phyloP scores from a whole-genome alignment of 2,797 vertebrate species.

The Melanotaenia boesemani region DNA sequence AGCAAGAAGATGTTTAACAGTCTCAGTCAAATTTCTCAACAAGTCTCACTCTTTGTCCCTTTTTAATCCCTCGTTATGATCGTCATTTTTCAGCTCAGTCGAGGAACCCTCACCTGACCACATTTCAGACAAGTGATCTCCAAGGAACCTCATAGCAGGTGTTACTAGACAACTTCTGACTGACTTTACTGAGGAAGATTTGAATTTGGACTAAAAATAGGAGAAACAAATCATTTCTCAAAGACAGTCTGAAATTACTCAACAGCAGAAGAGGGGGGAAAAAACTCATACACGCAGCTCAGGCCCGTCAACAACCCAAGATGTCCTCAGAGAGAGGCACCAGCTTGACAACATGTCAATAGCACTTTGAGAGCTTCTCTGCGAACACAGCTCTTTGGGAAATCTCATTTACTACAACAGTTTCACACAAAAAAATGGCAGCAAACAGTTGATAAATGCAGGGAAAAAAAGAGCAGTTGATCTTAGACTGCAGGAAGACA shows the following conservation, averaged over 20 bases:
- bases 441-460: conserved; percentile 73
- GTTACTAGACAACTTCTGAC: conserved; percentile 79
- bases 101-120: conserved; percentile 61
- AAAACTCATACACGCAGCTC: conserved; percentile 80
- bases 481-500: conserved; percentile 82
- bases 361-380: conserved; percentile 84
- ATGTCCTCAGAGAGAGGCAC: conserved; percentile 82
- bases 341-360: conserved; percentile 89
- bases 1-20: conserved; percentile 25
- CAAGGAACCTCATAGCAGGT: conserved; percentile 79
- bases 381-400: conserved; percentile 83
- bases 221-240: conserved; percentile 80
- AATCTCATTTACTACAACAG: conserved; percentile 85
- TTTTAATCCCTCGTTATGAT: conserved; percentile 55
- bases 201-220: conserved; percentile 83
- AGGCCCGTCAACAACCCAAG: conserved; percentile 82
- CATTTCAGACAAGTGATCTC: conserved; percentile 76
- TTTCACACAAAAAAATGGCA: conserved; percentile 67
- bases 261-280: conserved; percentile 67
- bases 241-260: conserved; percentile 85
- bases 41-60: conserved; percentile 42
- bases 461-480: conserved; percentile 76
- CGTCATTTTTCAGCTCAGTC: conserved; percentile 61
- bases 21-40: conserved; percentile 51
- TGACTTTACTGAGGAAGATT: conserved; percentile 77